phyloP scores from a whole-genome alignment of 2,113 vertebrate species.

The Gasterosteus aculeatus region DNA sequence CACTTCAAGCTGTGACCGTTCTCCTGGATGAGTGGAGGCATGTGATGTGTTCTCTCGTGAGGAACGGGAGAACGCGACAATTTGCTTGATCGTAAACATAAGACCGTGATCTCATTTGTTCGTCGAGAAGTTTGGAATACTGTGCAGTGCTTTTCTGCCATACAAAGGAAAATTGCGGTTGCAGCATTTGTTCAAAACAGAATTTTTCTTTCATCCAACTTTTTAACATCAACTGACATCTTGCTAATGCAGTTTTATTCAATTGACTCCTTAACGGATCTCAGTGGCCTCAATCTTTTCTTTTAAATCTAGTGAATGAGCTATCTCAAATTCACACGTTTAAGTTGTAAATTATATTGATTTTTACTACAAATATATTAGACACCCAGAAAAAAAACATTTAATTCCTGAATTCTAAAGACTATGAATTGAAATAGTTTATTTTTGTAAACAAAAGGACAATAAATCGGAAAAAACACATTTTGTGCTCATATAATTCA shows the following conservation, averaged over 20 bases:
- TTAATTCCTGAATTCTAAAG: not conserved
- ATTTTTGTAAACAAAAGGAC: slow-evolving; percentile 8
- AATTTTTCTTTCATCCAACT: not conserved
- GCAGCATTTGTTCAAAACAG: not conserved
- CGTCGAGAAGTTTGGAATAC: not conserved
- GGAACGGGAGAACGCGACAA: not conserved
- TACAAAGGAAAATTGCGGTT: not conserved
- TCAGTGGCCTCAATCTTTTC: not conserved
- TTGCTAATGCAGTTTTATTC: not conserved
- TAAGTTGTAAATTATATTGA: not conserved
- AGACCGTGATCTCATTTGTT: slow-evolving; percentile 1
- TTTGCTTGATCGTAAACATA: not conserved
- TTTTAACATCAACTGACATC: not conserved
- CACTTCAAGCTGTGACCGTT: slow-evolving; percentile 25
- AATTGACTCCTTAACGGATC: not conserved
- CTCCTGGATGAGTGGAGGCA: slow-evolving; percentile 6
- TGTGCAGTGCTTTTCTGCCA: not conserved
- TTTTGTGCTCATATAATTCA: not conserved
- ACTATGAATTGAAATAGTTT: not conserved
- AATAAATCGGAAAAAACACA: not conserved
- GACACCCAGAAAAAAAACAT: not conserved
- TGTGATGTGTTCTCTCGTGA: slow-evolving; percentile 9
- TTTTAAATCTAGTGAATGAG: not conserved
- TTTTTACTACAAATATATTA: slow-evolving; percentile 15
- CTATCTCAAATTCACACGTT: not conserved